phyloP scores from a whole-genome alignment of 2,113 vertebrate species.

The Anarrhichthys ocellatus region DNA sequence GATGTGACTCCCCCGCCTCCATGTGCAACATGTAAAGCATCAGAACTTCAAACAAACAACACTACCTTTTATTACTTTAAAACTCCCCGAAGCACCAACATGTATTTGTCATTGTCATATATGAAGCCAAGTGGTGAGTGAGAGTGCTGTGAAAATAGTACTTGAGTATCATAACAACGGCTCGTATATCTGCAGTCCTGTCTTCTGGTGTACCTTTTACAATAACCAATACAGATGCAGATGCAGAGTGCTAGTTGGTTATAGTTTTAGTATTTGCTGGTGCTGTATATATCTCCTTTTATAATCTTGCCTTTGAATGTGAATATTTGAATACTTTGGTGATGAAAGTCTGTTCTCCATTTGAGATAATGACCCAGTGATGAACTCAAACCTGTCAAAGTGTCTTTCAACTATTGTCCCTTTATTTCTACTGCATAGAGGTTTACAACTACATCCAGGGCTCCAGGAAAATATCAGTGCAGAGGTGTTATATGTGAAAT shows the following conservation, averaged over 20 bases:
- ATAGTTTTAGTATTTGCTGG: background rate
- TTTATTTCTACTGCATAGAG: background rate
- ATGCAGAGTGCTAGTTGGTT: background rate
- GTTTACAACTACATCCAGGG: background rate
- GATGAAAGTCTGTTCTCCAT: background rate
- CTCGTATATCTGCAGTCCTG: background rate
- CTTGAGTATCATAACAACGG: too few species aligned
- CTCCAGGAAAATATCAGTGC: background rate
- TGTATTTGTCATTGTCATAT: background rate
- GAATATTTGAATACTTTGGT: conserved; percentile 1
- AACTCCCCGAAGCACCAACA: background rate
- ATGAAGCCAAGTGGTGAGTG: too few species aligned
- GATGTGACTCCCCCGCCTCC: background rate
- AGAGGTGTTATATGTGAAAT: background rate
- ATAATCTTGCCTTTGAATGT: background rate
- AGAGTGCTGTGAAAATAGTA: too few species aligned
- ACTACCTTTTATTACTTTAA: too few species aligned
- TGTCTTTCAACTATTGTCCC: background rate
- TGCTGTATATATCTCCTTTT: background rate
- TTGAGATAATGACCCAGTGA: background rate
- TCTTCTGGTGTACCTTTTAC: background rate
- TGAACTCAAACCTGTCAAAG: background rate
- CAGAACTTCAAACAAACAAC: background rate
- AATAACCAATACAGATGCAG: background rate
- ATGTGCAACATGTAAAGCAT: background rate